These are phyloP conservation scores for Benthosema pterotum DNA, from an alignment of 2,797 vertebrate genomes.

Conservation along the genomic window DNA sequence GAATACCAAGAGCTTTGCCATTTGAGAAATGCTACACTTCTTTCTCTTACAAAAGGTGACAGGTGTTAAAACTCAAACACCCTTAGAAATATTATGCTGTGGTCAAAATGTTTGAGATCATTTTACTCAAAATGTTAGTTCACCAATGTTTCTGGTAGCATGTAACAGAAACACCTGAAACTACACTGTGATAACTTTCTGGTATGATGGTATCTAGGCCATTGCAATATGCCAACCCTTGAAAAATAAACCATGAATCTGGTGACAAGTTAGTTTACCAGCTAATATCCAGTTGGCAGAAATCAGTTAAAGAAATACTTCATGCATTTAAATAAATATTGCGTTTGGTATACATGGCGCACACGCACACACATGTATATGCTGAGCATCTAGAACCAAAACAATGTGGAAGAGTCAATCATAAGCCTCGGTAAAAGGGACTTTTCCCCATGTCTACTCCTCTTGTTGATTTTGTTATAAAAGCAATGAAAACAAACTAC, in stretches of 20 bases:
- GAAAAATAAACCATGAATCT: conserved; percentile 28
- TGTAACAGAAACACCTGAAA: conserved; percentile 10
- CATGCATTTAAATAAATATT: too few relatives aligned
- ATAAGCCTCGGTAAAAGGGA: conserved; percentile 19
- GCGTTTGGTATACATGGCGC: too few relatives aligned
- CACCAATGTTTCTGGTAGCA: conserved; percentile 28
- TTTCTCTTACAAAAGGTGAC: too few relatives aligned
- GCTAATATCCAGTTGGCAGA: not conserved
- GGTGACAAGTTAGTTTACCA: not conserved
- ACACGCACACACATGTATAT: too few relatives aligned
- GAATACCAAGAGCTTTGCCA: not conserved
- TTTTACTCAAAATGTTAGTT: conserved; percentile 24
- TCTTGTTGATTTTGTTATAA: too few relatives aligned
- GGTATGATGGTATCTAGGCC: conserved; percentile 32
- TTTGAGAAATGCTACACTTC: not conserved
- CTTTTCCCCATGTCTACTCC: not conserved
- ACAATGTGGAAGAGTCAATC: too few relatives aligned
- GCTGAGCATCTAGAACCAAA: too few relatives aligned
- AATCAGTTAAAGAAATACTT: conserved; percentile 13
- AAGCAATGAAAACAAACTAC: conserved; percentile 14
- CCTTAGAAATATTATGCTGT: not conserved
- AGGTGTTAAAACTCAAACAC: not conserved
- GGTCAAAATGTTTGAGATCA: too few relatives aligned
- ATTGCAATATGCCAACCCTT: conserved; percentile 22
- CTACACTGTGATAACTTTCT: conserved; percentile 33